These are phyloP conservation scores for Leptodactylus fallax DNA, from an alignment of 2,797 vertebrate genomes.

Conservation along the genomic window DNA sequence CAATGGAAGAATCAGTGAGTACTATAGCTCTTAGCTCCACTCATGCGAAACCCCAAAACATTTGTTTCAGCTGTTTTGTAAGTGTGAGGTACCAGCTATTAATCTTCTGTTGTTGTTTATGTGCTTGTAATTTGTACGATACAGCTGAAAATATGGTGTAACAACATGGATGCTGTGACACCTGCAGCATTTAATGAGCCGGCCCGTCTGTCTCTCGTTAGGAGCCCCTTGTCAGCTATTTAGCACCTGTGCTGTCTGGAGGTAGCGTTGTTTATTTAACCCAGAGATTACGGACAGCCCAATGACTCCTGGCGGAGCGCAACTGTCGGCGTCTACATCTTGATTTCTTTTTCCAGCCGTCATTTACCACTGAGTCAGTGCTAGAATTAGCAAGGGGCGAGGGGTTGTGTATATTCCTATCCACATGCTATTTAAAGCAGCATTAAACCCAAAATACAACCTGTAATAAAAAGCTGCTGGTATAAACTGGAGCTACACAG, in stretches of 20 bases:
- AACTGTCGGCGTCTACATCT: slow-evolving; percentile 43
- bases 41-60: slow-evolving; percentile 43
- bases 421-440: background rate
- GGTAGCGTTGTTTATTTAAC: slow-evolving; percentile 65
- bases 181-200: slow-evolving; percentile 64
- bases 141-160: slow-evolving; percentile 45
- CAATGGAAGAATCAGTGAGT: background rate
- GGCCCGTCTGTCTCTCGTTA: slow-evolving; percentile 53
- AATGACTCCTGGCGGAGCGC: slow-evolving; percentile 55
- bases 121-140: slow-evolving; percentile 39
- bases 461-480: background rate
- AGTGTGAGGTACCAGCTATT: slow-evolving; percentile 46
- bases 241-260: slow-evolving; percentile 64
- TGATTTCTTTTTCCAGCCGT: slow-evolving; percentile 57
- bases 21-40: background rate
- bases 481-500: background rate
- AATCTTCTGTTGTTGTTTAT: slow-evolving; percentile 53
- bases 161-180: slow-evolving; percentile 46
- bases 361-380: slow-evolving; percentile 47
- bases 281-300: slow-evolving; percentile 57
- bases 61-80: slow-evolving; percentile 9
- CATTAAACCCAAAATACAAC: background rate
- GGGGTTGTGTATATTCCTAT: background rate
- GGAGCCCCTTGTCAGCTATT: slow-evolving; percentile 58
- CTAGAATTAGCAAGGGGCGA: slow-evolving; percentile 29